Percentiles rank a stretch among this genome's conserved stretches.
phyloP scores from a whole-genome alignment of 2,888 invertebrate species.

The Aphodius granarius region DNA sequence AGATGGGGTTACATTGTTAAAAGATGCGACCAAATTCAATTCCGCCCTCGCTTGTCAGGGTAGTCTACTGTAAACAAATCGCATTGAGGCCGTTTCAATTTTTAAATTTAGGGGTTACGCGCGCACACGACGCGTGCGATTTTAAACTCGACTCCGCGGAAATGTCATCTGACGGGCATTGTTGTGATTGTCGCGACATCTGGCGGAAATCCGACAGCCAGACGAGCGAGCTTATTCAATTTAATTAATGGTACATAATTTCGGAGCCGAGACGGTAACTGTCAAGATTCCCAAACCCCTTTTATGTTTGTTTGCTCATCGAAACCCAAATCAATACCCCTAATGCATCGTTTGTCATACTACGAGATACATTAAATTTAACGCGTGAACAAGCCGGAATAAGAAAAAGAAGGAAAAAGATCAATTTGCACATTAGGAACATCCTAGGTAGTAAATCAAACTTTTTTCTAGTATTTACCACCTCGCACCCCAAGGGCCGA shows the following conservation, averaged over 20 bases:
- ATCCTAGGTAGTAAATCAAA: constrained; percentile 36
- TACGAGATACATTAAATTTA: not conserved
- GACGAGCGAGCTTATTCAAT: constrained; percentile 46
- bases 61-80: constrained; percentile 53
- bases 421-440: not conserved
- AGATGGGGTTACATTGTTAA: constrained; percentile 51
- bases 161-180: constrained; percentile 51
- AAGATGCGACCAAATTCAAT: constrained; percentile 49
- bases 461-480: constrained; percentile 47
- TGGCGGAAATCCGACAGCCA: constrained; percentile 52
- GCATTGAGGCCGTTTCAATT: constrained; percentile 54
- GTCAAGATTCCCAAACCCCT: constrained; percentile 37
- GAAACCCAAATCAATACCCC: not conserved
- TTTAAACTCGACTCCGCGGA: constrained; percentile 51
- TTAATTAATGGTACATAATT: constrained; percentile 49
- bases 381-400: not conserved
- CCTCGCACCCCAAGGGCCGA: constrained; percentile 49
- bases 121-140: constrained; percentile 44
- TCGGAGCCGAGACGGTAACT: constrained; percentile 41
- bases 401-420: not conserved
- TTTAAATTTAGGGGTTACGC: constrained; percentile 48
- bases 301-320: constrained; percentile 6
- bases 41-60: constrained; percentile 51
- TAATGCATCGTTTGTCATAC: not conserved
- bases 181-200: constrained; percentile 51